A percentile compares a stretch with the other conserved stretches of the same genome.
phyloP scores from a whole-genome alignment of 2,888 invertebrate species.

The Trissoscelio sp. region DNA sequence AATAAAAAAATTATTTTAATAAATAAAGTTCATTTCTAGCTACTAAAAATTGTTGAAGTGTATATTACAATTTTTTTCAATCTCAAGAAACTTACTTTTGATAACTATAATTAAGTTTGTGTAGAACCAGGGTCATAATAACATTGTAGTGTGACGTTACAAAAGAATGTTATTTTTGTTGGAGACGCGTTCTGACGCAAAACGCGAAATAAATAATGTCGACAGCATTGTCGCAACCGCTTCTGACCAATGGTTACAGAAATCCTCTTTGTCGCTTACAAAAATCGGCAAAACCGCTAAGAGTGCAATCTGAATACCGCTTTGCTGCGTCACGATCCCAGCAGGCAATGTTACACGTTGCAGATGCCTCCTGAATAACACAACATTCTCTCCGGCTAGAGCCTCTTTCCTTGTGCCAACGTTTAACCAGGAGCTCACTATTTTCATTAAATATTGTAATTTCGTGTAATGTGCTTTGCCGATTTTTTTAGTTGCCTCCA shows the following conservation, averaged over 20 bases:
- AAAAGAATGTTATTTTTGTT: slow-evolving; percentile 41
- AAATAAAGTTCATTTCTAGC: too few relatives aligned
- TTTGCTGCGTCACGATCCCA: slow-evolving; percentile 82
- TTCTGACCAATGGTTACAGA: slow-evolving; percentile 81
- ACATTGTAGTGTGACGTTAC: slow-evolving; percentile 37
- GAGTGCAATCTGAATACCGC: slow-evolving; percentile 84
- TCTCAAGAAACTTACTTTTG: too few relatives aligned
- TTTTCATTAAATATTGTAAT: slow-evolving; percentile 84
- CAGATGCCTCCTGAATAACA: too few relatives aligned
- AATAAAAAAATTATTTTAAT: too few relatives aligned
- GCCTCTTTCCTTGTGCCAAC: slow-evolving; percentile 70
- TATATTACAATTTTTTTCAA: too few relatives aligned
- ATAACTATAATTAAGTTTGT: too few relatives aligned
- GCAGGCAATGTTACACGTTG: slow-evolving; percentile 79
- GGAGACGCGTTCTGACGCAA: slow-evolving; percentile 21
- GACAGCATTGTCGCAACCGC: slow-evolving; percentile 69
- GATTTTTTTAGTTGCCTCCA: slow-evolving; percentile 73
- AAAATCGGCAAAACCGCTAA: slow-evolving; percentile 83
- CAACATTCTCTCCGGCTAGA: too few relatives aligned
- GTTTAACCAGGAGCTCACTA: slow-evolving; percentile 76
- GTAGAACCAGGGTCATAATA: too few relatives aligned
- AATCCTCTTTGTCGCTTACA: slow-evolving; percentile 77
- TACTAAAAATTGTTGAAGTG: too few relatives aligned
- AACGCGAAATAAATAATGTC: slow-evolving; percentile 65
- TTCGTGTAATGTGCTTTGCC: slow-evolving; percentile 81